A percentile compares a stretch with the other conserved stretches of the same genome.
These are phyloP conservation scores for Eurytoma californica DNA, from an alignment of 2,888 invertebrate genomes.

Conservation along the genomic window DNA sequence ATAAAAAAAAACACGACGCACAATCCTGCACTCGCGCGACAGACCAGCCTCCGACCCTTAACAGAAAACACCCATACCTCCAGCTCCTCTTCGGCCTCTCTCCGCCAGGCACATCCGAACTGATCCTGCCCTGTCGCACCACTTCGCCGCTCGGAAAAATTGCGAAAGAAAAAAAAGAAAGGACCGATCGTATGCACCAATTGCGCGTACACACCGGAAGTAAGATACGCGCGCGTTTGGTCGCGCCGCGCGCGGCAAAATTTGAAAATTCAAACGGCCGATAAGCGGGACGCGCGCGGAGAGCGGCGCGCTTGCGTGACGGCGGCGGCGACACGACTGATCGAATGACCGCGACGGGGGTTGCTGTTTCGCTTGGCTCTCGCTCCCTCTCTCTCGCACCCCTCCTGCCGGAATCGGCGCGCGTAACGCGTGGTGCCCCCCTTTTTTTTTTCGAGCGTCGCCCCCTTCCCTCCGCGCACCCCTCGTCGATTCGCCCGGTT, in stretches of 20 bases:
- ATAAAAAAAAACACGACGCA: slow-evolving; percentile 15
- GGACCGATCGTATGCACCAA: no score
- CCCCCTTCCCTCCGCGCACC: slow-evolving; percentile 13
- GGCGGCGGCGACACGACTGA: slow-evolving; percentile 71
- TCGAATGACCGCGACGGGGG: slow-evolving; percentile 74
- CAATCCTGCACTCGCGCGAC: slow-evolving; percentile 24
- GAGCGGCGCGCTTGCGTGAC: not conserved
- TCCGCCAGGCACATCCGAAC: not conserved
- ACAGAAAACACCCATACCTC: not conserved
- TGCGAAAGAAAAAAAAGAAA: no score
- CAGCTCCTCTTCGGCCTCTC: not conserved
- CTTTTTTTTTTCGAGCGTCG: slow-evolving; percentile 18
- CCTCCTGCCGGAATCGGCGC: not conserved
- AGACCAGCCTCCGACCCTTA: not conserved
- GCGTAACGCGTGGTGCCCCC: slow-evolving; percentile 19
- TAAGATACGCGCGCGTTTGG: no score
- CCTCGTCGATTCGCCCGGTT: slow-evolving; percentile 29
- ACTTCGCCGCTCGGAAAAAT: no score
- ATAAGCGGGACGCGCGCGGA: not conserved
- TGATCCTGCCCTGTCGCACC: no score
- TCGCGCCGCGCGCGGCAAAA: slow-evolving; percentile 30
- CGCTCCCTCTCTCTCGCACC: slow-evolving; percentile 49
- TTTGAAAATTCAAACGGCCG: slow-evolving; percentile 31
- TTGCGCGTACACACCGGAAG: no score
- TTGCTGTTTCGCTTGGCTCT: slow-evolving; percentile 60